Conservation (phyloP, 2,113 vertebrate species). For the Apodemus sylvaticus region DNA sequence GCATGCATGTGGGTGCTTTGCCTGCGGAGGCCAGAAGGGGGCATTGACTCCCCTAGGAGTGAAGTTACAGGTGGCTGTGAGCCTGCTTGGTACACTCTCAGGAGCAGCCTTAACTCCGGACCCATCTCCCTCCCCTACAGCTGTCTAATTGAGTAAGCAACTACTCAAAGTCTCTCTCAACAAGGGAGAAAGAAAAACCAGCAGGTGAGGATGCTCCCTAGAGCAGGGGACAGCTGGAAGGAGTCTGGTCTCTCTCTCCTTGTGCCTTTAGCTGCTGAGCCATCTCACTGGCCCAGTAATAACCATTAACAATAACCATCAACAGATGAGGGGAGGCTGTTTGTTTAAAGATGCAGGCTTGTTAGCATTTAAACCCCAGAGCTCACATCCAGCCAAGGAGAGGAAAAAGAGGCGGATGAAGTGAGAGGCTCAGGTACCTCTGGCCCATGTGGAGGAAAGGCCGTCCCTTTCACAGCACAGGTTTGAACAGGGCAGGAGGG, state of each 20-base stretch:
- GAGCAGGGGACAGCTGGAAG: not conserved
- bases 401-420: not conserved
- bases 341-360: not conserved
- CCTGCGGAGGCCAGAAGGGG: not conserved
- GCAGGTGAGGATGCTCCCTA: not conserved
- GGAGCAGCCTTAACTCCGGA: not conserved
- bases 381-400: no score
- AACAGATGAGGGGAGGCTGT: not conserved
- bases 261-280: not conserved
- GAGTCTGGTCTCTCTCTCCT: not conserved
- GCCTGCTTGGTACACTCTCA: not conserved
- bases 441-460: not conserved
- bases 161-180: not conserved
- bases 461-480: not conserved
- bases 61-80: not conserved
- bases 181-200: not conserved
- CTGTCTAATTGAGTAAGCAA: not conserved
- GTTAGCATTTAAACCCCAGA: not conserved
- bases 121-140: not conserved
- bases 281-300: not conserved
- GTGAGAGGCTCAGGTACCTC: not conserved
- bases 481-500: not conserved
- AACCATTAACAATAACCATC: not conserved
- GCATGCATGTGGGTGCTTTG: not conserved
- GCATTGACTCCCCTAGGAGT: not conserved